Evolutionary conservation across 2,888 invertebrate species (phyloP).

Genomic region (Drosophila rubida): DNA sequence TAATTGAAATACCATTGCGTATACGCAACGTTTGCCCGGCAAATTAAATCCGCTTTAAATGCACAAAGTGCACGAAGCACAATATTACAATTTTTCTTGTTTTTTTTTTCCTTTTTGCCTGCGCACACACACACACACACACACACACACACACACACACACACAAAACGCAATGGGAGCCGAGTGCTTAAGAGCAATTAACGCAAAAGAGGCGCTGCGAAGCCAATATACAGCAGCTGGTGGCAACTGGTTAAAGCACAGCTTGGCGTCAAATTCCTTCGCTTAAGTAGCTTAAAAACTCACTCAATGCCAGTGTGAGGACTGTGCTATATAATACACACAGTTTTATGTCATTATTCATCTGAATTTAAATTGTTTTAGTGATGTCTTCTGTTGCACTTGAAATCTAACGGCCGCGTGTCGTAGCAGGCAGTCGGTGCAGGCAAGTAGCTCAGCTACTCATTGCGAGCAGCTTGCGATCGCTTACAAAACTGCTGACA

Average conservation of each 20-base stretch:
- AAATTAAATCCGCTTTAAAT: conserved; percentile 10
- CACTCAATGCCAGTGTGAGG: too few relatives aligned
- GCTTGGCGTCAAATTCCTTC: background rate
- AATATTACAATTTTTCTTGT: background rate
- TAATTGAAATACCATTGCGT: conserved; percentile 63
- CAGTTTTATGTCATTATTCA: too few relatives aligned
- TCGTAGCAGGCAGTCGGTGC: background rate
- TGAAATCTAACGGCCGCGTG: background rate
- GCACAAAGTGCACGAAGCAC: conserved; percentile 4
- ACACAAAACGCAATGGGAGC: background rate
- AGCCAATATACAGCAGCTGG: background rate
- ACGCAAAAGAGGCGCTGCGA: conserved; percentile 13
- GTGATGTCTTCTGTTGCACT: too few relatives aligned
- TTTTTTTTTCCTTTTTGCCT: too few relatives aligned
- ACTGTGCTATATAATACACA: too few relatives aligned
- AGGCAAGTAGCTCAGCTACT: background rate
- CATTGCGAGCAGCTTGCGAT: background rate
- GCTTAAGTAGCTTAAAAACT: background rate
- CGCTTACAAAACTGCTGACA: background rate
- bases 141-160: background rate
- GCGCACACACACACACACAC: background rate
- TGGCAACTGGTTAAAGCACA: background rate
- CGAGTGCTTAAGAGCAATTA: conserved; percentile 10
- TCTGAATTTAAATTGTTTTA: too few relatives aligned
- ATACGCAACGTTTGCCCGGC: conserved; percentile 44